Percentiles rank a stretch among this genome's conserved stretches.
These are phyloP conservation scores for Vireo altiloquus DNA, from an alignment of 2,113 vertebrate genomes.

Conservation along the genomic window DNA sequence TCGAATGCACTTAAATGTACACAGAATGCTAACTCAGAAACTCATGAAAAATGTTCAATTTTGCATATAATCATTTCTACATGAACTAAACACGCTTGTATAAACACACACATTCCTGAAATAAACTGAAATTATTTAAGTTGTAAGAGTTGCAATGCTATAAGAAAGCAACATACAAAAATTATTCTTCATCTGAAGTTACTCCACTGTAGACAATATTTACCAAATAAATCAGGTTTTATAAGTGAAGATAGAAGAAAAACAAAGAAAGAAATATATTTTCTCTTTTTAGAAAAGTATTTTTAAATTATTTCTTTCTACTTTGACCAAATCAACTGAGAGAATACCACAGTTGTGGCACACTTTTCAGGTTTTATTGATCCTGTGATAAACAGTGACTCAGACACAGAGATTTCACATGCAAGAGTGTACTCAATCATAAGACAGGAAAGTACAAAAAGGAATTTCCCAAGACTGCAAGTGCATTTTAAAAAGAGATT, in stretches of 20 bases:
- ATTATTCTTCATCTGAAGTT: background rate
- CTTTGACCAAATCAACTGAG: background rate
- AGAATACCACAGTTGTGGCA: background rate
- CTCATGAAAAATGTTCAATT: background rate
- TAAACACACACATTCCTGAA: background rate
- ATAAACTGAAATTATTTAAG: background rate
- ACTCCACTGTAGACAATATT: background rate
- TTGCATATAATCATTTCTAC: background rate
- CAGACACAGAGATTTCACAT: background rate
- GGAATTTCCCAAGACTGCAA: background rate
- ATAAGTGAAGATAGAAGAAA: background rate
- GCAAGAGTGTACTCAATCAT: background rate
- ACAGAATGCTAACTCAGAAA: background rate
- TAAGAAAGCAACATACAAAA: background rate
- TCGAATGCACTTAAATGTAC: background rate
- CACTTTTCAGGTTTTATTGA: conserved; percentile 37
- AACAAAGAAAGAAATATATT: background rate
- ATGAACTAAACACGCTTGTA: background rate
- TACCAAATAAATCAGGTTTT: background rate
- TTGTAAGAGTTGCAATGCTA: background rate
- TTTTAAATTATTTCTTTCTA: background rate
- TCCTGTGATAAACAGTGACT: background rate
- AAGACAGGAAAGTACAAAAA: conserved; percentile 24
- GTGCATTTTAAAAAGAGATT: background rate
- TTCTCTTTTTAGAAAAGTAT: background rate